Percentiles rank a stretch among this genome's conserved stretches.
Evolutionary conservation across 1,140 invertebrate genomes (phyloP).

Genomic region (Trichomalopsis sarcophagae): DNA sequence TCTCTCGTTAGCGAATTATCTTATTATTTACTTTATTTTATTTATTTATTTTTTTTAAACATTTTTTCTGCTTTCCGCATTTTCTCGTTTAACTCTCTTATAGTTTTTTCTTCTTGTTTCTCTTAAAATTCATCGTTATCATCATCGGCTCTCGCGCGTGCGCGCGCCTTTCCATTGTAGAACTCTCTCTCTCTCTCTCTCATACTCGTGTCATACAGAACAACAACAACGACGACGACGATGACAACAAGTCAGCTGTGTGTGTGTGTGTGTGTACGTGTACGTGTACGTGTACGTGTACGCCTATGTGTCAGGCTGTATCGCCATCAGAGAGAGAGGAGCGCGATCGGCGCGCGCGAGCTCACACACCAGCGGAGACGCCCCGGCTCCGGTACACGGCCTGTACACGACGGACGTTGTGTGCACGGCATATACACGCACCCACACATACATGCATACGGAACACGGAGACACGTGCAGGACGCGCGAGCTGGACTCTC

Average conservation of each 20-base stretch:
- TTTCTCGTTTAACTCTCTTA: not conserved
- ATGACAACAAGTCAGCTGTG: not conserved
- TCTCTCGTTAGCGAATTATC: not conserved
- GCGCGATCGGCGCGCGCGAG: not conserved
- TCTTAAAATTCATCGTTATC: not conserved
- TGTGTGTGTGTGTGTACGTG: too few relatives aligned
- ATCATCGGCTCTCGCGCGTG: not conserved
- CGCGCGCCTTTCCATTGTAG: not conserved
- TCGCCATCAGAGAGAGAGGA: not conserved
- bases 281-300: too few relatives aligned
- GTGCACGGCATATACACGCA: not conserved
- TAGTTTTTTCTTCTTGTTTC: not conserved
- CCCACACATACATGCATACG: not conserved
- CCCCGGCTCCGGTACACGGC: not conserved
- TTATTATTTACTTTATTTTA: not conserved
- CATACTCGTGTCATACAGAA: not conserved
- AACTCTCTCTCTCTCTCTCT: too few relatives aligned
- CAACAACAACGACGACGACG: not conserved
- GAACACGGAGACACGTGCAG: not conserved
- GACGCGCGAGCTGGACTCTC: not conserved
- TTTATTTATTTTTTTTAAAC: not conserved
- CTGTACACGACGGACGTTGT: not conserved
- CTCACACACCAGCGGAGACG: not conserved
- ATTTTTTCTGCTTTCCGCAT: not conserved
- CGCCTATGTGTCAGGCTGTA: too few relatives aligned